Base-by-base conservation (phyloP, 2,888 invertebrate species). In the Pogonocherus hispidulus region DNA sequence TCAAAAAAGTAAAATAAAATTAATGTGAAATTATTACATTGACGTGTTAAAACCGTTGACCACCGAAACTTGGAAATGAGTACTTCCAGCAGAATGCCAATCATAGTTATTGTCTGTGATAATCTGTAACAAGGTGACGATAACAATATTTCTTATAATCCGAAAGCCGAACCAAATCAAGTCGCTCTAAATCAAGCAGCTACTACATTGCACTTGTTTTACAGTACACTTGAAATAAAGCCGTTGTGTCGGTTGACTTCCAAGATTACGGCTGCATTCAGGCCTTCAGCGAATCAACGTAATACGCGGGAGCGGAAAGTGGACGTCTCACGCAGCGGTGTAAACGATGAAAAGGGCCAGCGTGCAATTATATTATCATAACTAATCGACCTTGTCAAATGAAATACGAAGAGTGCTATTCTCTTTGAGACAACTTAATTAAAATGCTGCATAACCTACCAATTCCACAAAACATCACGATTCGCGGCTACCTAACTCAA, bases 341-440 rank as follows among this genome's bases (percentile, higher is more conserved):
- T 16, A n/a, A 41, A 41, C 3, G 41, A n/a, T 41, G 41, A 41
- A 41, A 41, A 41, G 41, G 41, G 16, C 41, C 41, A 41, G 41
- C 41, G n/a, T 16, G 41, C 41, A 41, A 41, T 41, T 41, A 41
- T 41, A 41, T 41, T 41, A 41, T 41, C 41, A 41, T 41, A 41
- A 41, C 41, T 41, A 41, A 41, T 14, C 41, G 41, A 41, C 41
- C 41, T 41, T 41, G 41, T 41, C 41, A 41, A 41, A 41, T 16
- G 41, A 14, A 41, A 41, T 41, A 14, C 41, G 41, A 41, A 41
- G 41, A 41, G 41, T 41, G 41, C 16, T 41, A 41, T 41, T 41
- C 41, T n/a, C 14, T 41, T 41, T 41, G 41, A 41, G 41, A 41
- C 41, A 41, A 41, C 14, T 41, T 41, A 41, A 41, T 41, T 41